Evolutionary conservation across 2,888 invertebrate genomes (phyloP).

Genomic region (Elaeidobius kamerunicus): DNA sequence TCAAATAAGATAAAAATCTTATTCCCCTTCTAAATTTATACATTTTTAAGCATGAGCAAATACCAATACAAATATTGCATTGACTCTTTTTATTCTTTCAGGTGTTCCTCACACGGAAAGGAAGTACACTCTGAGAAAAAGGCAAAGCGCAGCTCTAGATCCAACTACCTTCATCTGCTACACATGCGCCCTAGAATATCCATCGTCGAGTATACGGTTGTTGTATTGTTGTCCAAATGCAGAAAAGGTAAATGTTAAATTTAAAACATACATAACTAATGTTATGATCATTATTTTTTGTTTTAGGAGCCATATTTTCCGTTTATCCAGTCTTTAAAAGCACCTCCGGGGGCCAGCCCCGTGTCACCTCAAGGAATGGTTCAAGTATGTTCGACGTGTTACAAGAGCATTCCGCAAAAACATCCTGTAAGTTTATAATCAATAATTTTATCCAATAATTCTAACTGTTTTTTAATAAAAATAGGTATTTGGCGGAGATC

Average conservation of each 20-base stretch:
- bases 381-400: slow-evolving; percentile 83
- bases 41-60: too few species aligned
- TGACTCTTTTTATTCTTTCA: slow-evolving; percentile 42
- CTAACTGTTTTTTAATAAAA: background rate
- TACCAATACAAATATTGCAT: background rate
- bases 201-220: slow-evolving; percentile 74
- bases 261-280: background rate
- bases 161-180: slow-evolving; percentile 82
- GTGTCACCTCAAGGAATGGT: slow-evolving; percentile 90
- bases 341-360: slow-evolving; percentile 82
- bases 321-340: slow-evolving; percentile 76
- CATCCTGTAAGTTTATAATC: slow-evolving; percentile 51
- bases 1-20: too few species aligned
- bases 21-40: too few species aligned
- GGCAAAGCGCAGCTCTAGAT: slow-evolving; percentile 63
- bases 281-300: background rate
- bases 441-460: background rate
- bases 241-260: slow-evolving; percentile 52
- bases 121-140: slow-evolving; percentile 76
- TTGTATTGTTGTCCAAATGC: slow-evolving; percentile 82
- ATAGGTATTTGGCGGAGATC: slow-evolving; percentile 56
- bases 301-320: slow-evolving; percentile 79
- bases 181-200: slow-evolving; percentile 80
- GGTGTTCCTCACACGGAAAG: slow-evolving; percentile 75
- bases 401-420: slow-evolving; percentile 76